Percentiles rank a stretch among this genome's conserved stretches.
Evolutionary conservation across 2,888 invertebrate species (phyloP).

Genomic region (Epinotia nisella): DNA sequence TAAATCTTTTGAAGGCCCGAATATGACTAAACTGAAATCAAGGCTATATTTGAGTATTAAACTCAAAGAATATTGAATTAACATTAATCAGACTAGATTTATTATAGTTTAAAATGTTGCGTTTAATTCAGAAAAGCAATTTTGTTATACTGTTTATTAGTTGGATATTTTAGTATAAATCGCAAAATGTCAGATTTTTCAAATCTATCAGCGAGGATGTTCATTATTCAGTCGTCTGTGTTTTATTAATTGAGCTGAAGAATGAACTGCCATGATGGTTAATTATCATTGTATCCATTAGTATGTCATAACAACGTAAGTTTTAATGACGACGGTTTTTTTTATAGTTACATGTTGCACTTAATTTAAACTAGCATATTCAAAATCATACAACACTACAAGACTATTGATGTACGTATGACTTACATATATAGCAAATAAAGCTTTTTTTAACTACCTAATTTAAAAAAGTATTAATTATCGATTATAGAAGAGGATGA

Average conservation of each 20-base stretch:
- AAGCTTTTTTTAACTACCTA: too few species aligned
- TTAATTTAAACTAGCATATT: neutral
- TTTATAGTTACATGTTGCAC: neutral
- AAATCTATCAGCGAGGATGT: neutral
- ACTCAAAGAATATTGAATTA: neutral
- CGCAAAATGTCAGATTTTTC: neutral
- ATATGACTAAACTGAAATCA: too few species aligned
- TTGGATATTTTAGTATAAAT: neutral
- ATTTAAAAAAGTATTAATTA: too few species aligned
- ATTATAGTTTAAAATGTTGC: too few species aligned
- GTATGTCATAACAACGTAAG: neutral
- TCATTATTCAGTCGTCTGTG: neutral
- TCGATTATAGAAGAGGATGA: too few species aligned
- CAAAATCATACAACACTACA: neutral
- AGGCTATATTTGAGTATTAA: neutral
- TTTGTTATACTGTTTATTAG: neutral
- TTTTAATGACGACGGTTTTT: neutral
- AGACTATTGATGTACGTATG: neutral
- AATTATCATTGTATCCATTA: slow-evolving; percentile 15
- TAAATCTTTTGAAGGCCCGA: too few species aligned
- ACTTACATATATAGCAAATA: too few species aligned
- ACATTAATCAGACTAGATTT: neutral
- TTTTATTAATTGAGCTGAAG: slow-evolving; percentile 8
- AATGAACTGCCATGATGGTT: slow-evolving; percentile 15
- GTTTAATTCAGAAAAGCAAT: neutral